A percentile compares a stretch with the other conserved stretches of the same genome.
Evolutionary conservation across 2,797 vertebrate species (phyloP).

Genomic region (Danio tinwini): DNA sequence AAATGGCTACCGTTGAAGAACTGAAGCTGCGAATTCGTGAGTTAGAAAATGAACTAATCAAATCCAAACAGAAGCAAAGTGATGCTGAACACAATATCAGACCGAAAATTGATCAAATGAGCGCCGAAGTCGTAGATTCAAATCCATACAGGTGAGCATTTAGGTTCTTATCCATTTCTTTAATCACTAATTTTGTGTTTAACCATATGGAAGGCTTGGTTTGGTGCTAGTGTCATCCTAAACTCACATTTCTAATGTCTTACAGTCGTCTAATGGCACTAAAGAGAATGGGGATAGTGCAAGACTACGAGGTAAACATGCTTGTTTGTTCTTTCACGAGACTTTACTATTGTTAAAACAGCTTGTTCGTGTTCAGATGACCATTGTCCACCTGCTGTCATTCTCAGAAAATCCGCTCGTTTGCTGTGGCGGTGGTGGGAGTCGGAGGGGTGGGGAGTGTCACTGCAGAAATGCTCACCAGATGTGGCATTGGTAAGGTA

Average conservation of each 20-base stretch:
- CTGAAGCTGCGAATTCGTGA: conserved; percentile 86
- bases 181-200: conserved; percentile 4
- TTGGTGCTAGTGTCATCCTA: not conserved
- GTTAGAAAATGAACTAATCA: conserved; percentile 88
- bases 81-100: conserved; percentile 72
- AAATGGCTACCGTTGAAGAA: conserved; percentile 81
- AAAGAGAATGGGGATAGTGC: conserved; percentile 98
- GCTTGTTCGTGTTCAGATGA: not conserved
- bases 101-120: conserved; percentile 89
- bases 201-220: conserved; percentile 15
- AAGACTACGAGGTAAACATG: conserved; percentile 91
- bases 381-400: not conserved
- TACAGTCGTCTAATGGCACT: conserved; percentile 95
- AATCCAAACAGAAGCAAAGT: conserved; percentile 76
- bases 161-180: not conserved
- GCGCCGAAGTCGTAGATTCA: conserved; percentile 92
- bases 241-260: conserved; percentile 52
- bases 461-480: conserved; percentile 98
- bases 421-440: conserved; percentile 91
- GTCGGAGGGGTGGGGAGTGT: conserved; percentile 97
- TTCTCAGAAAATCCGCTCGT: conserved; percentile 91
- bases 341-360: not conserved
- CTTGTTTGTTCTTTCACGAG: not conserved
- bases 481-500: conserved; percentile 99
- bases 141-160: conserved; percentile 92